Evolutionary conservation across 2,888 invertebrate genomes (phyloP).

Genomic region (Norana najaformis): DNA sequence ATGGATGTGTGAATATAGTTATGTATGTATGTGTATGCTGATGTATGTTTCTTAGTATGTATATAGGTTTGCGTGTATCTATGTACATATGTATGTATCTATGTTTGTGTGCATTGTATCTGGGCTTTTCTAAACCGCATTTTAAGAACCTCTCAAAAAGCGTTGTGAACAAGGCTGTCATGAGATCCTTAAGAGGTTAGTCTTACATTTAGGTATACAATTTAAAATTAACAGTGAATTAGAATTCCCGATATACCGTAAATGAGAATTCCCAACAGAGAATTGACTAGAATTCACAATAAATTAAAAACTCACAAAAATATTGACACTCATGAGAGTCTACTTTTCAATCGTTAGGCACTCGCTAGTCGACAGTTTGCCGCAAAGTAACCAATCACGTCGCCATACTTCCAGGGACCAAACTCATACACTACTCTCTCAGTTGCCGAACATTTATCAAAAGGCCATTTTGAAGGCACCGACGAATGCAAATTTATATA

Average conservation of each 20-base stretch:
- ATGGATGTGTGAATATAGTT: background rate
- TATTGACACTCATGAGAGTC: background rate
- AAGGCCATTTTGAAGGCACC: no score
- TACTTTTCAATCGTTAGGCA: background rate
- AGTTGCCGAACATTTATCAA: no score
- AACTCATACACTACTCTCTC: no score
- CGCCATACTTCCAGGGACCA: no score
- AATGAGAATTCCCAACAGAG: background rate
- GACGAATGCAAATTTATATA: no score
- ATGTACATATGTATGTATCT: conserved; percentile 39
- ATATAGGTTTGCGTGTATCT: conserved; percentile 32
- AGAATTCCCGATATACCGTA: background rate
- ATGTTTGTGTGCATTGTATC: background rate
- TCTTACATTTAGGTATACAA: background rate
- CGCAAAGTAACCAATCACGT: no score
- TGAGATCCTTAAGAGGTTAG: background rate
- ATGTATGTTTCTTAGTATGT: background rate
- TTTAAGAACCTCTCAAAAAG: background rate
- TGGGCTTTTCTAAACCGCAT: background rate
- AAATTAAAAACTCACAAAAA: background rate
- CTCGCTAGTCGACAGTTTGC: no score
- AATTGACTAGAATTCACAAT: background rate
- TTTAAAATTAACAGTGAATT: background rate
- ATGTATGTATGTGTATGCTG: background rate
- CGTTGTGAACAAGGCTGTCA: background rate